Percentiles rank a stretch among this genome's conserved stretches.
Conservation (phyloP, 2,113 vertebrate genomes). For the Gambusia holbrooki region DNA sequence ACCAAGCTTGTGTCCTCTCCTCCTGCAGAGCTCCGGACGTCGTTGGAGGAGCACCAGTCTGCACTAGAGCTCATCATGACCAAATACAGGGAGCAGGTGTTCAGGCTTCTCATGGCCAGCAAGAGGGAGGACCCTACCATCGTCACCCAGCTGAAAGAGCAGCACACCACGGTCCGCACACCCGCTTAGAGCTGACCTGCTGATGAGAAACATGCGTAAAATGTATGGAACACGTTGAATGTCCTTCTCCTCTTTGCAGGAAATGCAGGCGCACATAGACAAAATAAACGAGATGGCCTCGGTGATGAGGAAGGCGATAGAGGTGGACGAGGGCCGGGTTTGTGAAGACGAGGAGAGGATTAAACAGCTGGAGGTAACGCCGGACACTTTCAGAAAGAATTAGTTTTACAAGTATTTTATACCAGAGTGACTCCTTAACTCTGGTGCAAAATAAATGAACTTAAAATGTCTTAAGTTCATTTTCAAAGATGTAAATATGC, state of each 20-base stretch:
- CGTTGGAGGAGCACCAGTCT: constrained; percentile 96
- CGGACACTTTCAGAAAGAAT: too few species aligned
- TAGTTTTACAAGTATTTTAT: too few species aligned
- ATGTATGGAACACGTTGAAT: not conserved
- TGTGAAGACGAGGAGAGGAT: constrained; percentile 94
- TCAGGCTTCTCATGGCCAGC: constrained; percentile 92
- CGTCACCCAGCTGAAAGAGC: constrained; percentile 92
- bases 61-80: constrained; percentile 98
- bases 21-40: constrained; percentile 87
- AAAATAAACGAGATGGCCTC: constrained; percentile 98
- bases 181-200: too few species aligned
- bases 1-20: not conserved
- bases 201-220: too few species aligned
- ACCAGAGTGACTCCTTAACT: too few species aligned
- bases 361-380: constrained; percentile 88
- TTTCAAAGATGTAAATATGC: too few species aligned
- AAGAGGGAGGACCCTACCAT: constrained; percentile 92
- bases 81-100: constrained; percentile 97
- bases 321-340: constrained; percentile 89
- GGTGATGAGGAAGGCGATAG: constrained; percentile 95
- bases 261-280: constrained; percentile 93
- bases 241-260: constrained; percentile 71
- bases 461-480: too few species aligned
- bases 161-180: constrained; percentile 89
- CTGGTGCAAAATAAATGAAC: too few species aligned